phyloP scores from a whole-genome alignment of 2,888 invertebrate species.

The Branchipolynoe longqiensis region DNA sequence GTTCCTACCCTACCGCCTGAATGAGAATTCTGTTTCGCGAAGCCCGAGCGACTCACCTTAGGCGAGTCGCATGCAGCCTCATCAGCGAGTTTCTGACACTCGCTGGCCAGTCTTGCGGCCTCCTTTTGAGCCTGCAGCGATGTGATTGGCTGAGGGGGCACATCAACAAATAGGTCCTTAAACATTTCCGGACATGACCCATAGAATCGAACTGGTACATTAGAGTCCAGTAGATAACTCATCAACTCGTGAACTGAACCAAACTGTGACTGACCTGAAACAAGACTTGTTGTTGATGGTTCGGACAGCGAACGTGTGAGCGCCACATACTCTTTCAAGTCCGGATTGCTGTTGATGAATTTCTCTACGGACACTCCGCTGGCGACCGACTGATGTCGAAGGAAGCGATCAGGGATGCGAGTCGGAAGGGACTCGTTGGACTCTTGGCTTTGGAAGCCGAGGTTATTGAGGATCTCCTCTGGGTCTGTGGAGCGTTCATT shows the following conservation, averaged over 20 bases:
- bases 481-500: conserved; percentile 93
- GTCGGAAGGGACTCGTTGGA: conserved; percentile 71
- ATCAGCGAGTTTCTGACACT: conserved; percentile 42
- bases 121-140: conserved; percentile 3
- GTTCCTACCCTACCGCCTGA: background rate
- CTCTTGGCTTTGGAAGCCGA: conserved; percentile 81
- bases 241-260: conserved; percentile 54
- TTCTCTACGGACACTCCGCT: conserved; percentile 89
- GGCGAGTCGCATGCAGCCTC: conserved; percentile 7
- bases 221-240: conserved; percentile 41
- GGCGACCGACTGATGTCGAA: conserved; percentile 88
- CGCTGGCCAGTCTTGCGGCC: conserved; percentile 27
- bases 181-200: conserved; percentile 44
- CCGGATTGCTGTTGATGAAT: conserved; percentile 84
- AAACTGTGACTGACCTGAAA: conserved; percentile 53
- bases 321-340: conserved; percentile 68
- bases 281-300: conserved; percentile 34
- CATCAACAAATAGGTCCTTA: conserved; percentile 42
- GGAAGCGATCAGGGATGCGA: conserved; percentile 91
- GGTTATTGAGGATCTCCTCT: conserved; percentile 90
- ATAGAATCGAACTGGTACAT: conserved; percentile 59
- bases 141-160: conserved; percentile 12
- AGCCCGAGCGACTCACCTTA: no score
- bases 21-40: conserved; percentile 2
- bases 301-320: conserved; percentile 52